A percentile compares a stretch with the other conserved stretches of the same genome.
Conservation (phyloP, 1,140 invertebrate species). For the Cotesia typhae region DNA sequence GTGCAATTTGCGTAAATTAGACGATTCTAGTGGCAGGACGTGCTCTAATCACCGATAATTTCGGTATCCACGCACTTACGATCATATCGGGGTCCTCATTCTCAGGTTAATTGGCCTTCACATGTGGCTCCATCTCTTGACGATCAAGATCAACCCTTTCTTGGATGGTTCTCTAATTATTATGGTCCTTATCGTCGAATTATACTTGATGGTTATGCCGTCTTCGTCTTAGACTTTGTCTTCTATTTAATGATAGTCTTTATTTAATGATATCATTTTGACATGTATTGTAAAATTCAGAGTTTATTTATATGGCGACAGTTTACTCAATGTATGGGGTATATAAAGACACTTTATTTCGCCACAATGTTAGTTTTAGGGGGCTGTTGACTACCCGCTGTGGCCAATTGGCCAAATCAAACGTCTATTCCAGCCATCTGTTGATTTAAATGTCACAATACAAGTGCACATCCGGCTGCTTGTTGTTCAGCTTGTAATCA, state of each 20-base stretch:
- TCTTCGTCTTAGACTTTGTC: no score
- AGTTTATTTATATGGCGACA: no score
- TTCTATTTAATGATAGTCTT: no score
- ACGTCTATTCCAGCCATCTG: constrained; percentile 45
- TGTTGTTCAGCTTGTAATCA: neutral
- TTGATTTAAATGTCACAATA: constrained; percentile 21
- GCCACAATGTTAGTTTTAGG: constrained; percentile 23
- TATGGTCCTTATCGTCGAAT: neutral
- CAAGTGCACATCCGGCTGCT: constrained; percentile 30
- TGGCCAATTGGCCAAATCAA: constrained; percentile 49
- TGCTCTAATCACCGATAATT: constrained; percentile 50
- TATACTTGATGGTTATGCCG: no score
- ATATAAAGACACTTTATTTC: constrained; percentile 17
- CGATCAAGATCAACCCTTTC: neutral
- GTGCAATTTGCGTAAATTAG: constrained; percentile 65
- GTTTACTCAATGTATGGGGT: constrained; percentile 19
- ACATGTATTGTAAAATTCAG: no score
- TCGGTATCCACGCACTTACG: constrained; percentile 36
- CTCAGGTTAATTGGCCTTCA: constrained; percentile 8
- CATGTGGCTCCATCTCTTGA: neutral
- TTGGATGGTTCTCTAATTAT: neutral
- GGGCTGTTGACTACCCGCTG: constrained; percentile 39
- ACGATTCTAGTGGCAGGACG: constrained; percentile 48
- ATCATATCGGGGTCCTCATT: constrained; percentile 18
- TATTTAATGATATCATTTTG: no score